Conservation (phyloP, 92 coral and sea anemone genomes). For the Muricea muricata region DNA sequence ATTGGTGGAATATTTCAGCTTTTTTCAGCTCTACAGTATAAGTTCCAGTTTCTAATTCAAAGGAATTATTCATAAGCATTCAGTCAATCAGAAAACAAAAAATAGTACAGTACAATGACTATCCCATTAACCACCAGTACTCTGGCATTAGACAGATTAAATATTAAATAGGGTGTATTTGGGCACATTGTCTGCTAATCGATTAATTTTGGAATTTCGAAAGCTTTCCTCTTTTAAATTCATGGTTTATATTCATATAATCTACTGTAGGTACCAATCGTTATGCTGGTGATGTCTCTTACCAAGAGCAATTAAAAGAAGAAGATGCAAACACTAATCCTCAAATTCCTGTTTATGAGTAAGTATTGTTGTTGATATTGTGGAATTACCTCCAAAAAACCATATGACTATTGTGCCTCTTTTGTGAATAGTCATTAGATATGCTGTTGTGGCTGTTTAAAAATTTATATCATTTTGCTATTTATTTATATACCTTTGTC, state of each 20-base stretch:
- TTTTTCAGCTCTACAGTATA: conserved; percentile 8
- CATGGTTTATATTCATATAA: conserved; percentile 7
- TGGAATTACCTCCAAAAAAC: not conserved
- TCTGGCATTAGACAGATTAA: too few species aligned
- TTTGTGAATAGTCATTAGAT: not conserved
- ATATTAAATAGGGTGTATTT: too few species aligned
- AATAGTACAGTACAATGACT: not conserved
- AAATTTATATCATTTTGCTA: not conserved
- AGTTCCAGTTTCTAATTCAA: too few species aligned
- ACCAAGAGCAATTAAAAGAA: conserved; percentile 39
- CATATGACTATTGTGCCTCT: not conserved
- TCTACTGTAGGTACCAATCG: conserved; percentile 44
- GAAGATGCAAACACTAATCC: conserved; percentile 48
- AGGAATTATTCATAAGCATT: not conserved
- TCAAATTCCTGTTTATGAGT: conserved; percentile 49
- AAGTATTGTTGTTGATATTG: conserved; percentile 12
- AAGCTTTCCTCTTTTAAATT: conserved; percentile 12
- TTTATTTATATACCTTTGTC: not conserved
- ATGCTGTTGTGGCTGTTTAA: not conserved
- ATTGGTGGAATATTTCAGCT: not conserved
- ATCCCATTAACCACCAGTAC: too few species aligned
- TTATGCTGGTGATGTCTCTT: conserved; percentile 57
- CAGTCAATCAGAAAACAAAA: not conserved
- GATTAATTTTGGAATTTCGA: not conserved
- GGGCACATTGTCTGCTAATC: too few species aligned